Evolutionary conservation across 2,113 vertebrate genomes (phyloP).

Genomic region (Chauna torquata): DNA sequence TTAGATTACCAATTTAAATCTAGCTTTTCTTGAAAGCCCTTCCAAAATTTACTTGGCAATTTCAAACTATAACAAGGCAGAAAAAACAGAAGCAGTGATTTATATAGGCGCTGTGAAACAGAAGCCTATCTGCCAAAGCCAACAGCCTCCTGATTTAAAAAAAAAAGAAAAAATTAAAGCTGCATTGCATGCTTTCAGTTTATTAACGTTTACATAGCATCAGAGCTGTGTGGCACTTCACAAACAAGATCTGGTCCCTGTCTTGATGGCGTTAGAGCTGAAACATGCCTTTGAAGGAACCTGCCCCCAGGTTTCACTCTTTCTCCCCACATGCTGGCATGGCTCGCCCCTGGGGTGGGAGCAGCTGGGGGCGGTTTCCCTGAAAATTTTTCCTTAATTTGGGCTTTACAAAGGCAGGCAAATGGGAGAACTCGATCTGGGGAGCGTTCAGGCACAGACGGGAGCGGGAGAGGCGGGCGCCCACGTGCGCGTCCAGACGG

Average conservation of each 20-base stretch:
- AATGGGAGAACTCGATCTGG: neutral
- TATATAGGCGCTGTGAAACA: neutral
- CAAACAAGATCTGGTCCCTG: neutral
- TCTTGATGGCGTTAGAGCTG: neutral
- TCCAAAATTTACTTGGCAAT: neutral
- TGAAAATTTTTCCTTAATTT: neutral
- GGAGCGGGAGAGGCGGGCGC: no score
- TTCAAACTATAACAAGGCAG: neutral
- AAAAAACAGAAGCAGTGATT: neutral
- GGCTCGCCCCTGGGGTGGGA: neutral
- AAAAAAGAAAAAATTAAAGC: neutral
- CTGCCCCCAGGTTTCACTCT: neutral
- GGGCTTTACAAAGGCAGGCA: neutral
- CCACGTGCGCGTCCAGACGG: no score
- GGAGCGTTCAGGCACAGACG: neutral
- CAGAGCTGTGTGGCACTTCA: neutral
- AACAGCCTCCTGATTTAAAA: neutral
- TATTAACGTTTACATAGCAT: neutral
- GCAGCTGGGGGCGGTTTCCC: neutral
- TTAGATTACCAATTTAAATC: constrained; percentile 1
- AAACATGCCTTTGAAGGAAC: neutral
- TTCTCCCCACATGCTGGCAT: neutral
- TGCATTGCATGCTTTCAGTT: neutral
- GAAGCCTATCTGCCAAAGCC: neutral
- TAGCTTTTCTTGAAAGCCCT: neutral